Evolutionary conservation across 2,797 vertebrate genomes (phyloP).

Genomic region (Falco peregrinus): DNA sequence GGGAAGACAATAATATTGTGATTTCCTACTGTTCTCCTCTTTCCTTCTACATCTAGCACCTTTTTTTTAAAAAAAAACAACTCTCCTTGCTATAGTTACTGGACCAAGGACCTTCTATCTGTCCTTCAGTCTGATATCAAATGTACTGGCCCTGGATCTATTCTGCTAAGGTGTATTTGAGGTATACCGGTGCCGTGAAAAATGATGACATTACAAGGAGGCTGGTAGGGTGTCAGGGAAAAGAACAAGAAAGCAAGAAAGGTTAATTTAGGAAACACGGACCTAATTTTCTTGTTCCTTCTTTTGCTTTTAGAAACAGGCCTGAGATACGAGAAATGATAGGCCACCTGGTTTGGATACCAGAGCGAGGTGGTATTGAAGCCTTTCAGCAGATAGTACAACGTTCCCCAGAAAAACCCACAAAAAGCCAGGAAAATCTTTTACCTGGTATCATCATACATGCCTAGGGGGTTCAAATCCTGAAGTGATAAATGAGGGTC

Average conservation of each 20-base stretch:
- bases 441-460: neutral
- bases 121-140: neutral
- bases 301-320: neutral
- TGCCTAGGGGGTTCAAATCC: neutral
- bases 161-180: neutral
- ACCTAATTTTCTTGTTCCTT: neutral
- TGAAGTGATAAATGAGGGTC: neutral
- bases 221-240: neutral
- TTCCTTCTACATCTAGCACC: neutral
- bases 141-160: neutral
- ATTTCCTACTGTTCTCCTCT: neutral
- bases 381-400: neutral
- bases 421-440: neutral
- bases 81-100: neutral
- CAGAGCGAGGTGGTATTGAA: neutral
- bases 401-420: neutral
- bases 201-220: neutral
- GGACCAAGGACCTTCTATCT: neutral
- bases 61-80: neutral
- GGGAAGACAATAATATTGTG: rapidly evolving
- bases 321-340: neutral
- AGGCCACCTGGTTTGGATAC: neutral
- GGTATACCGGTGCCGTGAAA: neutral
- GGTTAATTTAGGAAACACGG: neutral
- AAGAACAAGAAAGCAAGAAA: neutral